These are phyloP conservation scores for Platyrinchus mystaceus DNA, from an alignment of 2,797 vertebrate genomes.

Conservation along the genomic window DNA sequence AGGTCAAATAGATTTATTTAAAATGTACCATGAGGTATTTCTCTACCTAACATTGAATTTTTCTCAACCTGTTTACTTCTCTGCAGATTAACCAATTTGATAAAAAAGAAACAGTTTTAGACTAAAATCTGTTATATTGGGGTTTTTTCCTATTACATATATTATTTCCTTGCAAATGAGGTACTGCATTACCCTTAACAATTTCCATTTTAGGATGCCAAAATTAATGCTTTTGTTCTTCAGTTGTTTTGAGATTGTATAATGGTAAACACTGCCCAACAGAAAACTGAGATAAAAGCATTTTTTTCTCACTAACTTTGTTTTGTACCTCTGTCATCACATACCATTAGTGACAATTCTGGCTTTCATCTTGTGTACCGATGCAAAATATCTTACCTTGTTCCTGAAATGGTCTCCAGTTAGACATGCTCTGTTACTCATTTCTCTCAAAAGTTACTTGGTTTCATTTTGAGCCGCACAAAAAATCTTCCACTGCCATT, in stretches of 20 bases:
- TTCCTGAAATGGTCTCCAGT: neutral
- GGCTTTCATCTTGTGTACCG: neutral
- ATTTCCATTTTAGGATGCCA: neutral
- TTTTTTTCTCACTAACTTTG: neutral
- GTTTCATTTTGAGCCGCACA: neutral
- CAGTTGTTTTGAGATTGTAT: neutral
- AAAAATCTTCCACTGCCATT: neutral
- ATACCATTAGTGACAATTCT: fast-evolving
- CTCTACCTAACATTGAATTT: neutral
- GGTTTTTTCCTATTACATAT: neutral
- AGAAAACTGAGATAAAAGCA: neutral
- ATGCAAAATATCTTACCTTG: neutral
- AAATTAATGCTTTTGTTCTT: neutral
- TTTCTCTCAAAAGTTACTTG: neutral
- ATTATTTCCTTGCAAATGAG: neutral
- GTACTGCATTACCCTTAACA: neutral
- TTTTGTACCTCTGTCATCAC: neutral
- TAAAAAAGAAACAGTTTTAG: neutral
- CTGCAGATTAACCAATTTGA: neutral
- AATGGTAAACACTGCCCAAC: neutral
- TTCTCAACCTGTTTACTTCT: neutral
- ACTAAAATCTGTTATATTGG: neutral
- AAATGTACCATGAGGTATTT: neutral
- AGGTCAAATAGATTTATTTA: neutral
- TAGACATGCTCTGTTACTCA: fast-evolving